Base-by-base conservation (phyloP, 2,113 vertebrate genomes). In the Amphiprion percula region DNA sequence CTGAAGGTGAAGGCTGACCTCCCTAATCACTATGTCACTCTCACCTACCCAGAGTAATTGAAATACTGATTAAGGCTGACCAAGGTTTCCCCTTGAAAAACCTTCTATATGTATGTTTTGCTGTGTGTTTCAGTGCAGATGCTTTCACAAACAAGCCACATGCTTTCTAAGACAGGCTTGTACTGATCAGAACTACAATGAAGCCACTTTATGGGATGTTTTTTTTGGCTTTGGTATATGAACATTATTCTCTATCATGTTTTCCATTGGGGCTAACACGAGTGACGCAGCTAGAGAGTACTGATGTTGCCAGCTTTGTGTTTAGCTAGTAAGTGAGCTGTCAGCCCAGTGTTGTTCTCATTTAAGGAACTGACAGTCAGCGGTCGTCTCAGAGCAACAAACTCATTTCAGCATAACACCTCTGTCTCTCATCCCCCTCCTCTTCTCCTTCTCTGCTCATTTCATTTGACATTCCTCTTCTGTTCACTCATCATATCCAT, bases 321-420 rank as follows among this genome's bases (percentile, higher is more conserved):
- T 80, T 79, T 63, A 73, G 47, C 61, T 62, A 46, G 72, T 86
- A 83, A 85, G 81, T 82, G 82, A 90, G 87, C 81, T 86, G 88
- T 90, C 88, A 85, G 37, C 24, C n/a, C 68, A 26, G 50, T 81
- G 68, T 75, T 88, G 86, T 88, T 85, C 77, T 87, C 76, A 83
- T 92, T 88, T 88, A 84, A 83, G 77, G 65, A 85, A 72, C 79
- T 85, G 87, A 88, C 86, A 87, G 77, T 66, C 74, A 66, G 46
- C 65, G 19, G 66, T 65, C 64, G 12, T 88, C 83, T 88, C 39
- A 68, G 58, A 52, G 72, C 58, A 75, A 72, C 79, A 82, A 87
- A 84, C 79, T 86, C 72, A 89, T 90, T 87, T 87, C 77, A 83
- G 73, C 77, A 49, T 59, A 76, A 69, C 75, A 82, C 67, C 37